Evolutionary conservation across 2,888 invertebrate species (phyloP), one percentile per base, ranked within the genome.

Genomic region (Torymus tubicola): DNA sequence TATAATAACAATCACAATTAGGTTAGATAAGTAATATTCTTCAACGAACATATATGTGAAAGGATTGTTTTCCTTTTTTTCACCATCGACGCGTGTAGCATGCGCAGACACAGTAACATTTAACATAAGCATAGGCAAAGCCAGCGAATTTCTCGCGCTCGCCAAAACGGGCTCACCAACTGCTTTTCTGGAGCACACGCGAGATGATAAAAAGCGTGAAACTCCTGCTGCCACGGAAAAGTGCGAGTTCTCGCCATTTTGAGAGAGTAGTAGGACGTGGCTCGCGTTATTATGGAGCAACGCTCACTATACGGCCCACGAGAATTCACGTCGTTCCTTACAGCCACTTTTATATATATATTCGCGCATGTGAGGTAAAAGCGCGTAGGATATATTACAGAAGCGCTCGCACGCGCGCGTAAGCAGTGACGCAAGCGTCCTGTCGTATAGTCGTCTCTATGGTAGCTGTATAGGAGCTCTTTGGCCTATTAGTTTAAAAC

Each of bases 301-400:
- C 53, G 78, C 70, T 71, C 68, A 67, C 63, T 55, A 55, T 21
- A 12, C 70, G 42, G 42, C 81, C 81, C 55, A 82, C 81, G 79
- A 79, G 72, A 75, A 82, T 79, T 79, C 67, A 42, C 42, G 76
- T 58, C 18, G 13, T 65, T 78, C 69, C 50, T 21, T 21, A 21
- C 21, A 58, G 68, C 8, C 42, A 42, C 72, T 78, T 73, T 73
- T 78, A 78, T 81, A 21, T 58, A 50, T 53, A 21, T 58, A 50
- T 53, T 60, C 67, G 3, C 11, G 16, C 52, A 24, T 21, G 53
- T 53, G 31, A 50, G 42, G 5, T 42, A 42, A 42, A 10, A 12
- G 55, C 78, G 74, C 78, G 81, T 78, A 78, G 81, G 81, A 16
- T 31, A 72, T 63, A 78, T 69, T 79, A 73, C 69, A 73, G 72